phyloP scores from a whole-genome alignment of 2,113 vertebrate species.

The Prunella fulvescens region DNA sequence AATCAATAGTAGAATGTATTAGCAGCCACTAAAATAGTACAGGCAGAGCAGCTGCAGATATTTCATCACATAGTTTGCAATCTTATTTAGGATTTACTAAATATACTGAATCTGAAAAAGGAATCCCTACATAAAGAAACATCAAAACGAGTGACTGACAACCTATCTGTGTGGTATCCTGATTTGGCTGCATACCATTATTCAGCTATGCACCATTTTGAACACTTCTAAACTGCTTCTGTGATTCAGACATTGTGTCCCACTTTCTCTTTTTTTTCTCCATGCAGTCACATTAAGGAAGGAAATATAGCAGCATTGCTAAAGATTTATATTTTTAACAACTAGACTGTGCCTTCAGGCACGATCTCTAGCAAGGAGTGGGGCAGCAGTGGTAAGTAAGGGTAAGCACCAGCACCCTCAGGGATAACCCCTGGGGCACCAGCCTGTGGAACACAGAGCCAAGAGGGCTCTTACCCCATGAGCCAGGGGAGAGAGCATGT shows the following conservation, averaged over 20 bases:
- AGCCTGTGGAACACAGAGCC: neutral
- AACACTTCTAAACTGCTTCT: neutral
- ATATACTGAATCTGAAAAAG: neutral
- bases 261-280: neutral
- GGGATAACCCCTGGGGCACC: neutral
- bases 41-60: neutral
- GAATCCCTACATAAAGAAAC: neutral
- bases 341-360: neutral
- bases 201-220: neutral
- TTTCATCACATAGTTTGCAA: neutral
- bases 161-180: neutral
- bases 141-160: neutral
- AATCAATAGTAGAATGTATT: neutral
- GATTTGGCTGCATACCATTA: neutral
- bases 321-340: neutral
- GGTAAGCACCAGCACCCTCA: neutral
- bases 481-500: rapidly evolving
- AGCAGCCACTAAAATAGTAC: neutral
- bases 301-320: neutral
- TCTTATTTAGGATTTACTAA: neutral
- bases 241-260: conserved; percentile 12
- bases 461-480: neutral
- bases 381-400: neutral
- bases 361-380: neutral
- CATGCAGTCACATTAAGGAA: neutral